Conservation (phyloP, 2,888 invertebrate species). For the Acanthococcus lagerstroemiae region DNA sequence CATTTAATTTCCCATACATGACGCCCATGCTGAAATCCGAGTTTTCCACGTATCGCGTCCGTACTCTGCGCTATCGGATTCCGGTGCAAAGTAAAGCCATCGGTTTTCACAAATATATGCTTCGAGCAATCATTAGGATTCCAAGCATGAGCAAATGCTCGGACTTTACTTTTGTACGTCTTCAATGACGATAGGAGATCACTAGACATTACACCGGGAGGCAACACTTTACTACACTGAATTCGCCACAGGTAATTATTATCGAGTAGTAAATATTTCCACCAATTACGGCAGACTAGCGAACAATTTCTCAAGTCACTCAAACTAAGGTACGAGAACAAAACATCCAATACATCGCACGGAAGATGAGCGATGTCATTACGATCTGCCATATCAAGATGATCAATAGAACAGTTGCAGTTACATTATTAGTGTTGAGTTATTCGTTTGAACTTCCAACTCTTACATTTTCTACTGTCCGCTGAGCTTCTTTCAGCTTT, state of each 20-base stretch:
- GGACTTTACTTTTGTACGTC: constrained; percentile 84
- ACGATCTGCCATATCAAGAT: no score
- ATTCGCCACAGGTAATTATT: constrained; percentile 92
- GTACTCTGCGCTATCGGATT: constrained; percentile 98
- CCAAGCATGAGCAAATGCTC: constrained; percentile 93
- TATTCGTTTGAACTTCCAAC: no score
- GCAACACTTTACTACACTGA: constrained; percentile 75
- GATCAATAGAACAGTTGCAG: no score
- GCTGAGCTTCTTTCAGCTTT: no score
- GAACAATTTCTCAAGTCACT: constrained; percentile 80
- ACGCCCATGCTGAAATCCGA: constrained; percentile 80
- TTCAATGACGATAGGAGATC: constrained; percentile 79
- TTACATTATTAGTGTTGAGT: no score
- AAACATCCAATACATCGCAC: constrained; percentile 73
- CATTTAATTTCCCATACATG: constrained; percentile 98
- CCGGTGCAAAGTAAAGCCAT: constrained; percentile 94
- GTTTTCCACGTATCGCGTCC: constrained; percentile 83
- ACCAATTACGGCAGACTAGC: constrained; percentile 89
- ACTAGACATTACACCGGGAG: constrained; percentile 79
- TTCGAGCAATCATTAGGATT: constrained; percentile 94
- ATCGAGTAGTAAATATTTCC: constrained; percentile 77
- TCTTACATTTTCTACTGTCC: no score
- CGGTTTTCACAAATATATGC: constrained; percentile 91
- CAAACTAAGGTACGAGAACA: constrained; percentile 82
- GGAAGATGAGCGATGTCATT: no score